Evolutionary conservation across 2,113 vertebrate species (phyloP).

Genomic region (Vimba vimba): DNA sequence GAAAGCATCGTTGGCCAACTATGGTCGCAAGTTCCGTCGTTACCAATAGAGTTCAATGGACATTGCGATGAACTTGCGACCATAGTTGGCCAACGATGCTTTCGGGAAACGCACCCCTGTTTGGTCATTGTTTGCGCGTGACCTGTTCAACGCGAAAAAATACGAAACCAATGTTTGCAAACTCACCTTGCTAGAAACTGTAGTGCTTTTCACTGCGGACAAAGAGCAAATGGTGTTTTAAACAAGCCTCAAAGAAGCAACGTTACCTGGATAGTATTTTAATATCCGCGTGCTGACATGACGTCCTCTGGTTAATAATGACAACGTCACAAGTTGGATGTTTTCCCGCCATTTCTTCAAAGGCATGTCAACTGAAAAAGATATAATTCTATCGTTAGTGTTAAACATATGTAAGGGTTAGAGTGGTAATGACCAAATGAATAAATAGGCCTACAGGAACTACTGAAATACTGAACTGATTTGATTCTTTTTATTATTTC

Average conservation of each 20-base stretch:
- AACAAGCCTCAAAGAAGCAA: not conserved
- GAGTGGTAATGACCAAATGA: not conserved
- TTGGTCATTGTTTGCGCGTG: not conserved
- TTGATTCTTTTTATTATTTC: not conserved
- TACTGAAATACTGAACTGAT: not conserved
- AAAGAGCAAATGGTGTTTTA: not conserved
- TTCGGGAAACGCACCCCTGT: too few species aligned
- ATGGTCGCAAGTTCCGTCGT: too few species aligned
- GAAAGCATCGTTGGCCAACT: too few species aligned
- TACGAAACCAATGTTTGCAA: not conserved
- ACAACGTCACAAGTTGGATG: not conserved
- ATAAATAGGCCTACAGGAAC: not conserved
- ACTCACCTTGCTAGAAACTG: conserved; percentile 15
- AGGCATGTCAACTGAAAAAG: not conserved
- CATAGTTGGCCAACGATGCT: too few species aligned
- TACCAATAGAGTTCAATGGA: too few species aligned
- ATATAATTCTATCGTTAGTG: not conserved
- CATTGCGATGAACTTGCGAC: too few species aligned
- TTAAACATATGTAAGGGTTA: not conserved
- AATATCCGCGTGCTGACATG: not conserved
- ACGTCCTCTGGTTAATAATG: not conserved
- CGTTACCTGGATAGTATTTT: not conserved
- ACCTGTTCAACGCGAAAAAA: too few species aligned
- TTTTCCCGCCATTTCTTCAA: not conserved
- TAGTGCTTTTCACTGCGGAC: not conserved